Conservation (phyloP, 2,888 invertebrate species). For the Chrysolina oricalcia region DNA sequence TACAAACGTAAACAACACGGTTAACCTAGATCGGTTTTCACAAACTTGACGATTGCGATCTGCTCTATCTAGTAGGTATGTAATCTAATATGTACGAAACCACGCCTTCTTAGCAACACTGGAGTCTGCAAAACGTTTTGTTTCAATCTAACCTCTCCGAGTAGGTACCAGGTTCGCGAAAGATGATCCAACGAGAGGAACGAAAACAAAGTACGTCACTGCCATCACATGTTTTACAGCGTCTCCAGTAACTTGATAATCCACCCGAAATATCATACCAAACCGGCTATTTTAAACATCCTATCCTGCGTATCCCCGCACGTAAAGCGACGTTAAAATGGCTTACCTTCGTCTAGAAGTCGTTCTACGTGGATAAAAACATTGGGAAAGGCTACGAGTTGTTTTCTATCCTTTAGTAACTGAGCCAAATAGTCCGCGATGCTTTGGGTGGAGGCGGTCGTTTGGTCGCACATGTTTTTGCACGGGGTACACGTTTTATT, state of each 20-base stretch:
- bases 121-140: slow-evolving; percentile 48
- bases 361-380: slow-evolving; percentile 99
- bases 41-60: slow-evolving; percentile 14
- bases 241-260: slow-evolving; percentile 54
- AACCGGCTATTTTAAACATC: slow-evolving; percentile 33
- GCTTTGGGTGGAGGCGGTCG: slow-evolving; percentile 86
- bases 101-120: slow-evolving; percentile 59
- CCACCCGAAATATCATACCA: slow-evolving; percentile 34
- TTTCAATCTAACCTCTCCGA: slow-evolving; percentile 29
- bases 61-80: slow-evolving; percentile 47
- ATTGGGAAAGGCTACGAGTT: slow-evolving; percentile 99
- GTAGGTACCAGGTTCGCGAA: neutral
- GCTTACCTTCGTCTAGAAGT: slow-evolving; percentile 97
- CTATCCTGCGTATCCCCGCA: neutral
- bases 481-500: slow-evolving; percentile 43
- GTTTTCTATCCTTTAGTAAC: slow-evolving; percentile 99
- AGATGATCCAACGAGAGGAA: neutral
- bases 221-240: slow-evolving; percentile 64
- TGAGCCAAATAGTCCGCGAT: slow-evolving; percentile 99
- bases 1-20: neutral
- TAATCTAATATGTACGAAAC: slow-evolving; percentile 60
- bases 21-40: slow-evolving; percentile 36
- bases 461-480: slow-evolving; percentile 69
- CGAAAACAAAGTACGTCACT: slow-evolving; percentile 58
- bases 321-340: slow-evolving; percentile 36